These are phyloP conservation scores for Ivindomyrus marchei DNA, from an alignment of 2,113 vertebrate genomes.

Conservation along the genomic window DNA sequence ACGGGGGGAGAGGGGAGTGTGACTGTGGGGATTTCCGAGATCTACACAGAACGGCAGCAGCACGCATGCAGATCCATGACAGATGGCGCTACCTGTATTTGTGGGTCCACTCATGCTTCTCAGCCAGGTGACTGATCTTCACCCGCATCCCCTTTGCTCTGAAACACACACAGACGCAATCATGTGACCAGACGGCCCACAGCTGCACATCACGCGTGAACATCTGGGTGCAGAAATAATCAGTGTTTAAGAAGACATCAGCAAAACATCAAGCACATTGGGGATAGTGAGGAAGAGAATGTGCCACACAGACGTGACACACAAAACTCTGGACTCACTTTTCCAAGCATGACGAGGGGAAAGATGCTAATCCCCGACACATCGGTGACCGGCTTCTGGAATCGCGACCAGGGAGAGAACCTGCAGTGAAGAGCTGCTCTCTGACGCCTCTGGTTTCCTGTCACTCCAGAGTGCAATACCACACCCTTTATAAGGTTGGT, in stretches of 20 bases:
- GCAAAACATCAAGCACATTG: not conserved
- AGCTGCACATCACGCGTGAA: not conserved
- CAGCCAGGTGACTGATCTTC: slow-evolving; percentile 53
- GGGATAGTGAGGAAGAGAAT: not conserved
- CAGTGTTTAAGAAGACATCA: not conserved
- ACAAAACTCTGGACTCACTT: slow-evolving; percentile 41
- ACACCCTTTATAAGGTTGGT: not conserved
- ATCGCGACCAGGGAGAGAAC: not conserved
- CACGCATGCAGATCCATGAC: not conserved
- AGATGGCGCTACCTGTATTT: slow-evolving; percentile 46
- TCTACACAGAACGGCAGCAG: not conserved
- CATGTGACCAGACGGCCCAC: not conserved
- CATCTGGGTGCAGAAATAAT: not conserved
- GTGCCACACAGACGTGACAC: not conserved
- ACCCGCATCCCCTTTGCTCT: slow-evolving; percentile 62
- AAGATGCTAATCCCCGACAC: slow-evolving; percentile 56
- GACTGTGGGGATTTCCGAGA: not conserved
- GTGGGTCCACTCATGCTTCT: slow-evolving; percentile 42
- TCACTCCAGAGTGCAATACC: not conserved
- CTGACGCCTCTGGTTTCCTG: not conserved
- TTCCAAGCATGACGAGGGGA: slow-evolving; percentile 59
- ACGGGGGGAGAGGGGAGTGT: slow-evolving; percentile 7
- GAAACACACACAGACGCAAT: slow-evolving; percentile 32
- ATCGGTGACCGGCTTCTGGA: slow-evolving; percentile 26
- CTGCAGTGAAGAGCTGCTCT: not conserved